Evolutionary conservation across 2,113 vertebrate species (phyloP).

Genomic region (Ceuthmochares aereus): DNA sequence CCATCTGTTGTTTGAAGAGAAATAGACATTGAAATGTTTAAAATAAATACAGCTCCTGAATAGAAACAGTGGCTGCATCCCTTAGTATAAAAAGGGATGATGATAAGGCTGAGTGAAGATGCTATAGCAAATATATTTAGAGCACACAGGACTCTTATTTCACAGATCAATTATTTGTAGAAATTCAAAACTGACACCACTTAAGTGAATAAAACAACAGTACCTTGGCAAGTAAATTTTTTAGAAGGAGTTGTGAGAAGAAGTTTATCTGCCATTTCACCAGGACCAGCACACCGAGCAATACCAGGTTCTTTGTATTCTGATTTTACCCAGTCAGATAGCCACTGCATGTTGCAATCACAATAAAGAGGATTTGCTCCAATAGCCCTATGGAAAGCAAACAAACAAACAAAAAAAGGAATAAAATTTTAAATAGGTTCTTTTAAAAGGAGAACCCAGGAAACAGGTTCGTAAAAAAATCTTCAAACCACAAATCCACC

Average conservation of each 20-base stretch:
- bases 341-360: conserved; percentile 98
- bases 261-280: conserved; percentile 97
- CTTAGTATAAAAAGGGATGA: neutral
- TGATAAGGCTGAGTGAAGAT: neutral
- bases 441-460: neutral
- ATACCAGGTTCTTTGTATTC: conserved; percentile 98
- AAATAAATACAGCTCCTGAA: neutral
- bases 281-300: conserved; percentile 92
- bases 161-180: neutral
- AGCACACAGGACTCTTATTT: neutral
- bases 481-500: neutral
- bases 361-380: conserved; percentile 97
- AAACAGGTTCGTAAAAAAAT: neutral
- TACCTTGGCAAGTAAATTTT: conserved; percentile 98
- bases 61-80: neutral
- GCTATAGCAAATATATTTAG: neutral
- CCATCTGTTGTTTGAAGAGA: neutral
- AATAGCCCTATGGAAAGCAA: conserved; percentile 84
- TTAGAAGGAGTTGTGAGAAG: conserved; percentile 97
- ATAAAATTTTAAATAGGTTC: neutral
- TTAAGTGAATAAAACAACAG: neutral
- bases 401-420: neutral
- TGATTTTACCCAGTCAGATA: conserved; percentile 98
- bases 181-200: neutral
- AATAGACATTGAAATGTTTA: neutral